phyloP scores from a whole-genome alignment of 2,888 invertebrate genomes.

The Melikaiella ostensackeni region DNA sequence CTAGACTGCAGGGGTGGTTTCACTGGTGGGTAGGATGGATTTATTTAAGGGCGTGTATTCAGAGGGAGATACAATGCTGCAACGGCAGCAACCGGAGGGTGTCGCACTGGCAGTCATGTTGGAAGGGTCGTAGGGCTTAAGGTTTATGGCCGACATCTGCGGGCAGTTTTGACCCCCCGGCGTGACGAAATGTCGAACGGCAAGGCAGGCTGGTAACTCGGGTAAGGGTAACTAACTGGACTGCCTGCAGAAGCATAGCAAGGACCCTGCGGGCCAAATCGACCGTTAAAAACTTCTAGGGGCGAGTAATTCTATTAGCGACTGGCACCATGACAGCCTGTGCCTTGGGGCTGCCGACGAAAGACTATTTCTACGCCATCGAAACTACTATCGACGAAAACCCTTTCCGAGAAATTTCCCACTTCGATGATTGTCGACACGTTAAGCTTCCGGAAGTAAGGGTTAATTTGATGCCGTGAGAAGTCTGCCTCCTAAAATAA shows the following conservation, averaged over 20 bases:
- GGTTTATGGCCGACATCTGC: slow-evolving; percentile 75
- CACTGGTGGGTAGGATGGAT: slow-evolving; percentile 52
- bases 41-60: slow-evolving; percentile 69
- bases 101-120: slow-evolving; percentile 49
- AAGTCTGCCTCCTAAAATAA: neutral
- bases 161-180: slow-evolving; percentile 75
- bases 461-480: slow-evolving; percentile 7
- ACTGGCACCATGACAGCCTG: slow-evolving; percentile 42
- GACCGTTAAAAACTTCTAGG: slow-evolving; percentile 75
- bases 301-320: slow-evolving; percentile 71
- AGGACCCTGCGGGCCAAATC: slow-evolving; percentile 69
- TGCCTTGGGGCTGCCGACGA: neutral
- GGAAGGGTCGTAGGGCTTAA: slow-evolving; percentile 56
- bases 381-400: slow-evolving; percentile 9
- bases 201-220: slow-evolving; percentile 60
- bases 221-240: slow-evolving; percentile 49
- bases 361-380: slow-evolving; percentile 22
- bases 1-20: slow-evolving; percentile 56
- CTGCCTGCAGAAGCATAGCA: slow-evolving; percentile 45
- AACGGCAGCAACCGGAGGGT: slow-evolving; percentile 43
- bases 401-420: slow-evolving; percentile 1
- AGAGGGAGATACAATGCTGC: slow-evolving; percentile 66
- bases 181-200: slow-evolving; percentile 72
- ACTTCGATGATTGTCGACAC: neutral
- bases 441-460: neutral